phyloP scores from a whole-genome alignment of 1,140 invertebrate species.

The Hestina assimilis region DNA sequence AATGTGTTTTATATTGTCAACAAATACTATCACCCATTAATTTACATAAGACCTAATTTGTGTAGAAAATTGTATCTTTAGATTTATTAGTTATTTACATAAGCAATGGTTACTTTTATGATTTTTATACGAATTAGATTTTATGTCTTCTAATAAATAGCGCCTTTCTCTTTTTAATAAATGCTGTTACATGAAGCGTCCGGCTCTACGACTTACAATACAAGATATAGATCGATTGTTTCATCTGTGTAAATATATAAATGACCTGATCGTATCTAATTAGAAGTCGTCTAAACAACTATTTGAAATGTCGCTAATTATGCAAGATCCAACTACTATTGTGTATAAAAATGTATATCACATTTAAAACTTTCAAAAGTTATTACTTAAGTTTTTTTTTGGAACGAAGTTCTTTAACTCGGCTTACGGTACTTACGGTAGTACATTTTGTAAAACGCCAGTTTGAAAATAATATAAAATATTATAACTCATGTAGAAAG shows the following conservation, averaged over 20 bases:
- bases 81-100: too few relatives aligned
- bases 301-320: not conserved
- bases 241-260: not conserved
- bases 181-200: not conserved
- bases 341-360: not conserved
- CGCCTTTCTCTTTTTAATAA: not conserved
- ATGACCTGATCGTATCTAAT: not conserved
- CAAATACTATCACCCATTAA: not conserved
- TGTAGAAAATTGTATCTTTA: too few relatives aligned
- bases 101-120: too few relatives aligned
- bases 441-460: not conserved
- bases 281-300: not conserved
- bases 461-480: not conserved
- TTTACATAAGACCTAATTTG: not conserved
- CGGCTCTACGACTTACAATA: not conserved
- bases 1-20: not conserved
- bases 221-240: not conserved
- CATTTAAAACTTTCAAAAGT: not conserved
- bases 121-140: too few relatives aligned
- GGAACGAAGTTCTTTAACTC: too few relatives aligned
- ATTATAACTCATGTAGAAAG: conserved; percentile 41
- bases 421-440: not conserved
- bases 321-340: not conserved
- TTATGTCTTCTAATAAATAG: not conserved
- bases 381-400: not conserved